These are phyloP conservation scores for Colletes gigas DNA, from an alignment of 1,140 invertebrate genomes.

Conservation along the genomic window DNA sequence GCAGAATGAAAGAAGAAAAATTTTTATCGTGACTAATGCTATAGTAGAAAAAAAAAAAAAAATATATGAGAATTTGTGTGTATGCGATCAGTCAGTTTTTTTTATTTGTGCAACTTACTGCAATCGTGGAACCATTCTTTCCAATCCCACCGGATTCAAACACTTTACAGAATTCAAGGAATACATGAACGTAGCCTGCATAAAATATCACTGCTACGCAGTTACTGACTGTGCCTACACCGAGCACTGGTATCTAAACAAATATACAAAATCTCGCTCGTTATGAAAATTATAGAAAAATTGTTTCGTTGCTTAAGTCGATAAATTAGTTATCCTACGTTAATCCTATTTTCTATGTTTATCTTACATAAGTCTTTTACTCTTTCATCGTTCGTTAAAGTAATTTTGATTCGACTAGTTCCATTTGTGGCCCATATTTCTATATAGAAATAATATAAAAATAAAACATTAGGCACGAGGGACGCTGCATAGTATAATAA, in stretches of 20 bases:
- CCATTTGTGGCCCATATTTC: constrained; percentile 48
- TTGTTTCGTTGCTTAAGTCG: constrained; percentile 4
- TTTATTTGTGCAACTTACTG: constrained; percentile 85
- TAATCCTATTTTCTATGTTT: background rate
- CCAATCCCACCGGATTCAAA: constrained; percentile 90
- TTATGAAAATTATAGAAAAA: constrained; percentile 43
- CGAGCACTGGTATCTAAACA: constrained; percentile 83
- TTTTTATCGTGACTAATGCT: constrained; percentile 30
- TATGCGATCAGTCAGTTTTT: constrained; percentile 30
- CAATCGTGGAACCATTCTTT: constrained; percentile 96
- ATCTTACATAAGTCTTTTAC: background rate
- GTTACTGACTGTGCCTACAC: constrained; percentile 82
- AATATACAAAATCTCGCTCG: constrained; percentile 66
- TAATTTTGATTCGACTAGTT: constrained; percentile 48
- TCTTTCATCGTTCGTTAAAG: background rate
- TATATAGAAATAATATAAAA: constrained; percentile 4
- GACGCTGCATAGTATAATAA: constrained; percentile 39
- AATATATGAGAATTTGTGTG: constrained; percentile 37
- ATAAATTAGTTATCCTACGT: constrained; percentile 16
- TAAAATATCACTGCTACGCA: constrained; percentile 84
- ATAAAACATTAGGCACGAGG: constrained; percentile 40
- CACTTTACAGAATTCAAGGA: constrained; percentile 85
- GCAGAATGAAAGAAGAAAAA: constrained; percentile 50
- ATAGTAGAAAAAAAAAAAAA: constrained; percentile 36
- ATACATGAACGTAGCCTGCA: constrained; percentile 84